phyloP scores from a whole-genome alignment of 2,797 vertebrate species.

The Syngnathus rostellatus region DNA sequence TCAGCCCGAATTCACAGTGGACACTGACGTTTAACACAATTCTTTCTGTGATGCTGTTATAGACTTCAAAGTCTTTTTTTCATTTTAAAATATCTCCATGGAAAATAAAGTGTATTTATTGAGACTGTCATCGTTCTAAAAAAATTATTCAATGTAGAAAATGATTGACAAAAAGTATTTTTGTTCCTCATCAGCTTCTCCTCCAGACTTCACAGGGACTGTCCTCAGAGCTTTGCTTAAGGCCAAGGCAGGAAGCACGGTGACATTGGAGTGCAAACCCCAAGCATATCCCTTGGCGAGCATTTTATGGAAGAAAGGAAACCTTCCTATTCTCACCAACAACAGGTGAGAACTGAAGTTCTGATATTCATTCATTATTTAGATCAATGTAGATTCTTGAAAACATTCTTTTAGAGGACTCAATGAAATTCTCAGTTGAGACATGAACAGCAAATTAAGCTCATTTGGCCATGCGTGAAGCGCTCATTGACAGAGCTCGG shows the following conservation, averaged over 20 bases:
- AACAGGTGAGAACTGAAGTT: slow-evolving; percentile 70
- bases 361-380: not conserved
- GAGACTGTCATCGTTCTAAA: not conserved
- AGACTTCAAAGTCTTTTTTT: not conserved
- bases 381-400: not conserved
- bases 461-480: not conserved
- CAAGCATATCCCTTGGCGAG: slow-evolving; percentile 84
- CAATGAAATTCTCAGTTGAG: not conserved
- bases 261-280: slow-evolving; percentile 85
- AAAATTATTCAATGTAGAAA: not conserved
- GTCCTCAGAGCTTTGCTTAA: slow-evolving; percentile 82
- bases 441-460: not conserved
- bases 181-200: slow-evolving; percentile 73
- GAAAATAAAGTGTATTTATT: not conserved
- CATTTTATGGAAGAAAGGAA: slow-evolving; percentile 87
- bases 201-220: slow-evolving; percentile 88
- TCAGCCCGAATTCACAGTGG: not conserved
- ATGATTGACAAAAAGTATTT: slow-evolving; percentile 13
- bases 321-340: slow-evolving; percentile 75
- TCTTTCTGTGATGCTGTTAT: not conserved
- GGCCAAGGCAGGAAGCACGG: slow-evolving; percentile 82
- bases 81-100: not conserved
- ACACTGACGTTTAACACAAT: not conserved
- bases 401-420: not conserved
- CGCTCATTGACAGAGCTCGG: not conserved